Evolutionary conservation across 2,888 invertebrate genomes (phyloP).

Genomic region (Electrophaes corylata): DNA sequence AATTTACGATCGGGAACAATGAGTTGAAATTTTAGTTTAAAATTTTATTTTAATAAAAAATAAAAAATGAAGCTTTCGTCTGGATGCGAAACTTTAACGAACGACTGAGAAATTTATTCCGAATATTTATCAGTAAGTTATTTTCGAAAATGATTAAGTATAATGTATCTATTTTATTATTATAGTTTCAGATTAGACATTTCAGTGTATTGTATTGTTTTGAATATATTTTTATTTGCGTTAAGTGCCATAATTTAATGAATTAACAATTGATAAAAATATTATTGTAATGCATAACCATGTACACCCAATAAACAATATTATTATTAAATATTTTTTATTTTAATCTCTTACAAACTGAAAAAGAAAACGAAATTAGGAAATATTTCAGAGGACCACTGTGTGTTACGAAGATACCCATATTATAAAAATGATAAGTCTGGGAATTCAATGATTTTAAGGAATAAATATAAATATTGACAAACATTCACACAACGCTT

Average conservation of each 20-base stretch:
- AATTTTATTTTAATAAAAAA: conserved; percentile 76
- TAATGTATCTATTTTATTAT: conserved; percentile 34
- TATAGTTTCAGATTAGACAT: conserved; percentile 64
- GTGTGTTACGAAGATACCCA: no score
- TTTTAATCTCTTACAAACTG: conserved; percentile 52
- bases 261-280: conserved; percentile 81
- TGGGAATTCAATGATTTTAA: no score
- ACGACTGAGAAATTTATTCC: conserved; percentile 83
- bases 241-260: conserved; percentile 84
- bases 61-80: conserved; percentile 73
- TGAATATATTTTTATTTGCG: conserved; percentile 66
- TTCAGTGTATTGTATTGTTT: conserved; percentile 73
- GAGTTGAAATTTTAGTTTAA: conserved; percentile 72
- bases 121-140: conserved; percentile 52
- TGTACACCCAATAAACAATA: conserved; percentile 82
- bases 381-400: no score
- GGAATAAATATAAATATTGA: no score
- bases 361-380: neutral
- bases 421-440: no score
- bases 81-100: conserved; percentile 72
- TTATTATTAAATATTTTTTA: conserved; percentile 61
- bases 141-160: conserved; percentile 42
- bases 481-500: no score
- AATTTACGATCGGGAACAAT: conserved; percentile 80
- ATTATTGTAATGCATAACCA: conserved; percentile 83